Percentiles rank a stretch among this genome's conserved stretches.
These are phyloP conservation scores for Tragelaphus scriptus DNA, from an alignment of 2,113 vertebrate species.

Conservation along the genomic window DNA sequence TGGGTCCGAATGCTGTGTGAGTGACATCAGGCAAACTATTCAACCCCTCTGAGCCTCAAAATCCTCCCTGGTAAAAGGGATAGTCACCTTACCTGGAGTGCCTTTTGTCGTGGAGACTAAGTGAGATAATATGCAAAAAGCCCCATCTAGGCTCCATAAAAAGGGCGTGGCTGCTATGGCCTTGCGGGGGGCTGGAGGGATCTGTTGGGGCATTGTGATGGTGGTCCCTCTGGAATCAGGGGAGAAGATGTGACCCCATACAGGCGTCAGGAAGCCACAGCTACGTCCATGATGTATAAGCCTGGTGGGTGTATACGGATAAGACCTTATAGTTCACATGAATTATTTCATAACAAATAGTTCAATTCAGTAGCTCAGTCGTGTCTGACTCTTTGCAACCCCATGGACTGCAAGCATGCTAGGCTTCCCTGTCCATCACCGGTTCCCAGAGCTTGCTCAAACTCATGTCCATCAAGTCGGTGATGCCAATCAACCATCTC, in stretches of 20 bases:
- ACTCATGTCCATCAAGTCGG: background rate
- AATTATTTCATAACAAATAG: background rate
- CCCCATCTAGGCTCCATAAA: background rate
- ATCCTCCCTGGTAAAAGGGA: background rate
- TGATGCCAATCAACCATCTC: background rate
- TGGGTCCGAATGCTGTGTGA: background rate
- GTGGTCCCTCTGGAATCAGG: background rate
- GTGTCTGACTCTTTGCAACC: background rate
- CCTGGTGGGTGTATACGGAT: accelerated
- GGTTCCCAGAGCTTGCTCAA: background rate
- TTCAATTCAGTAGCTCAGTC: background rate
- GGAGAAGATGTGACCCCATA: background rate
- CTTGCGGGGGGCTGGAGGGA: background rate
- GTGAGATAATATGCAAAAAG: background rate
- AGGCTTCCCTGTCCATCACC: background rate
- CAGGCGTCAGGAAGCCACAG: accelerated
- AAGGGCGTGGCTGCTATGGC: background rate
- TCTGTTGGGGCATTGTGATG: accelerated
- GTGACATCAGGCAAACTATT: background rate
- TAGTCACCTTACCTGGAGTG: background rate
- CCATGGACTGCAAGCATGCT: background rate
- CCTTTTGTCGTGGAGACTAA: background rate
- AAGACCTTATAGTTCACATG: background rate
- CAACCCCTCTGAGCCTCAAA: background rate
- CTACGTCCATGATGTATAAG: accelerated